Base-by-base conservation (phyloP, 2,888 invertebrate species). In the Perdita meconis region DNA sequence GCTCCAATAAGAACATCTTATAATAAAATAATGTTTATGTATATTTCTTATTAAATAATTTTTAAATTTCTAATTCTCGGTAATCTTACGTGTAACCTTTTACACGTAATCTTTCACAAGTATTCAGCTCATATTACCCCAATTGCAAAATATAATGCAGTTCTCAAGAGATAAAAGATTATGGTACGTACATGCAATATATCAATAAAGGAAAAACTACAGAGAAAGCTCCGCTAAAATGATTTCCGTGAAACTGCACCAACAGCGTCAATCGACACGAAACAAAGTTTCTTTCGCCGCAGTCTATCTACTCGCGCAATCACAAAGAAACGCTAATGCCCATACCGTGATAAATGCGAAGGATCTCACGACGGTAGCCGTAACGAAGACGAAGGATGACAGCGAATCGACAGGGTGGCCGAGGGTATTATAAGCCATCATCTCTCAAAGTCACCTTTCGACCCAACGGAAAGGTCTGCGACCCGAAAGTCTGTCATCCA, bases 351-450 rank as follows among this genome's bases (percentile, higher is more conserved):
- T 87, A 84, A 89, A 82, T 78, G 66, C 83, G 85, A 88, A 85
- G 85, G 86, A 88, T 89, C 88, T 83, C 80, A 73, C 80, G 81
- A 83, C 85, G 82, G 82, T 86, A 85, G 83, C 83, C 82, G 83
- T 89, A 89, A 89, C 87, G 89, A 89, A 86, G 80, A 87, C 84
- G 87, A 79, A 82, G 84, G 70, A 79, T 81, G 84, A 74, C 78
- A 79, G 77, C 64, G 64, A 66, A 68, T 67, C 70, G 63, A 66
- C 71, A 57, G 59, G 78, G 26, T 61, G 60, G 66, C 16, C 38
- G 60, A 40, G 38, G 40, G 57, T 50, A 55, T 71, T 34, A 56
- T 63, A 50, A 57, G 60, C 59, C 68, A 63, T 73, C 64, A 56
- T 73, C 74, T 38, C 24, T 24, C 30, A n/a, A 42, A 22, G n/a